Evolutionary conservation across 1,140 invertebrate species (phyloP).

Genomic region (Cydia amplana): DNA sequence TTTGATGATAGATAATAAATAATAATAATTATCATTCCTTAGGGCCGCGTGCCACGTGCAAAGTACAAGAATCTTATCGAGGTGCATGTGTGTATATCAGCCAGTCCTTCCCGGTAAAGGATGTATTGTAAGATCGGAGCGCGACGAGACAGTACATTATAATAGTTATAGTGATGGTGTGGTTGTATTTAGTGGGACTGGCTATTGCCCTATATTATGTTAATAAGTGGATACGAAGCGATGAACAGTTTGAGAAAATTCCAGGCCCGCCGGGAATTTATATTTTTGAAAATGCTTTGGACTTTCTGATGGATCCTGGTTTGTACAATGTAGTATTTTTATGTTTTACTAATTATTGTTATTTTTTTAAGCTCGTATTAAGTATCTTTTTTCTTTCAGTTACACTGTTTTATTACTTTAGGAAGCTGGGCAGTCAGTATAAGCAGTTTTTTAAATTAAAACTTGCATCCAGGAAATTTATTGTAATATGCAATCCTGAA

Average conservation of each 20-base stretch:
- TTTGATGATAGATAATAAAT: too few relatives aligned
- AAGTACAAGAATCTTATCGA: too few relatives aligned
- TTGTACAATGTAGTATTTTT: not conserved
- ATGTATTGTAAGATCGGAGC: not conserved
- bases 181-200: slow-evolving; percentile 14
- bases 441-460: slow-evolving; percentile 38
- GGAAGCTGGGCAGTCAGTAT: slow-evolving; percentile 32
- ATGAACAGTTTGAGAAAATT: slow-evolving; percentile 50
- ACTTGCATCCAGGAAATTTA: slow-evolving; percentile 33
- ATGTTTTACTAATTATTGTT: not conserved
- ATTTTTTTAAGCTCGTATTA: not conserved
- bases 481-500: slow-evolving; percentile 38
- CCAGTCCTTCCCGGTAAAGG: not conserved
- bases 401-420: slow-evolving; percentile 39
- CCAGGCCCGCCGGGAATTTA: slow-evolving; percentile 51
- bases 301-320: slow-evolving; percentile 55
- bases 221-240: slow-evolving; percentile 31
- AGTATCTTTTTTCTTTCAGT: slow-evolving; percentile 36
- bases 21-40: too few relatives aligned
- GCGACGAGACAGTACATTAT: not conserved
- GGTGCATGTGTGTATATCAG: not conserved
- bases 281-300: slow-evolving; percentile 53
- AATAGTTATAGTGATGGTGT: slow-evolving; percentile 15
- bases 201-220: slow-evolving; percentile 7
- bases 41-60: too few relatives aligned